Evolutionary conservation across 2,113 vertebrate genomes (phyloP).

Genomic region (Urocolius indicus): DNA sequence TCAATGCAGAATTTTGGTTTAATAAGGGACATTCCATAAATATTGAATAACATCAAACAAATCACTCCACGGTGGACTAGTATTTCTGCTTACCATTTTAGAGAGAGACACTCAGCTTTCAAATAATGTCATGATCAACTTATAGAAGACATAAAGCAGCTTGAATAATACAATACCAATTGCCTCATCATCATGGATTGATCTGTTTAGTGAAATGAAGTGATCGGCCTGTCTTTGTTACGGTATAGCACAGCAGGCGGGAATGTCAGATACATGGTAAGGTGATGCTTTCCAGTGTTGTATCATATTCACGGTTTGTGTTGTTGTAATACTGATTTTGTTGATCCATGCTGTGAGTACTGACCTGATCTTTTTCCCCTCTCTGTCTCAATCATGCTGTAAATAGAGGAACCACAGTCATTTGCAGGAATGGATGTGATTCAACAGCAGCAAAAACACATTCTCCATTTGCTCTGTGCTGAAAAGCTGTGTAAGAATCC

Average conservation of each 20-base stretch:
- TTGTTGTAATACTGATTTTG: background rate
- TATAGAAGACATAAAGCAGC: background rate
- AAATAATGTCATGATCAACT: background rate
- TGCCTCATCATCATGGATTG: background rate
- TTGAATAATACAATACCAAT: background rate
- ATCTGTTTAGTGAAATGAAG: background rate
- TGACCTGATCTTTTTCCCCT: background rate
- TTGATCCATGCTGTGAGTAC: background rate
- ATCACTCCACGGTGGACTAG: background rate
- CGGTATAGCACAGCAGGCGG: background rate
- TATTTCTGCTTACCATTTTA: background rate
- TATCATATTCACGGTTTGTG: background rate
- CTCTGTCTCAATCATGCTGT: background rate
- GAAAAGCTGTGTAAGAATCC: background rate
- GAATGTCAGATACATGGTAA: background rate
- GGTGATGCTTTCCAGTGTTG: background rate
- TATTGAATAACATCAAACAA: background rate
- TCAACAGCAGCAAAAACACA: background rate
- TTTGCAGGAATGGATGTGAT: background rate
- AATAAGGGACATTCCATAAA: background rate
- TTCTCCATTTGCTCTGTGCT: background rate
- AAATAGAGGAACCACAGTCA: background rate
- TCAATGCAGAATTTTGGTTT: background rate
- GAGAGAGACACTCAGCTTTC: background rate
- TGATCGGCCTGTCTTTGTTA: background rate